These are phyloP conservation scores for Colinus virginianus DNA, from an alignment of 2,113 vertebrate genomes.

Conservation along the genomic window DNA sequence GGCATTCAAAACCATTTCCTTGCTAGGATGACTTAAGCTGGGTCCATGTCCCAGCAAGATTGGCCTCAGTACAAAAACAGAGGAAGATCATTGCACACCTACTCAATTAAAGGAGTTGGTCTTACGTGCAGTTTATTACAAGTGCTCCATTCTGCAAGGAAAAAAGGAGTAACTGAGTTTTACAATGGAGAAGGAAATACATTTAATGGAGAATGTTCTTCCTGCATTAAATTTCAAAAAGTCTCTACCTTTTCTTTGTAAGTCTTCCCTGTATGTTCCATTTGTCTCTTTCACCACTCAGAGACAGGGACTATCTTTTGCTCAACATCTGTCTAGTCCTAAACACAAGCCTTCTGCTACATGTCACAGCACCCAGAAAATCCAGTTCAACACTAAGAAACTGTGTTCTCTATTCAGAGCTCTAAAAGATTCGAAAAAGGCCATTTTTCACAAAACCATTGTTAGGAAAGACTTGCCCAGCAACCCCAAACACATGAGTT, in stretches of 20 bases:
- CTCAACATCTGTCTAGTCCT: neutral
- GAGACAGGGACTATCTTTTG: neutral
- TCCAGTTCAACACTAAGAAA: neutral
- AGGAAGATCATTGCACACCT: neutral
- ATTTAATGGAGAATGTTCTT: neutral
- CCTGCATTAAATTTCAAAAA: neutral
- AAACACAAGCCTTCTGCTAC: neutral
- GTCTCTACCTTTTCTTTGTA: neutral
- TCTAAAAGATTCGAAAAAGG: neutral
- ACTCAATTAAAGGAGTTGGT: neutral
- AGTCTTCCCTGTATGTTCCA: neutral
- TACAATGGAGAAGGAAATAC: neutral
- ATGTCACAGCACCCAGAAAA: neutral
- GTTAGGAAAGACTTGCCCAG: neutral
- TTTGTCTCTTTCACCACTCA: neutral
- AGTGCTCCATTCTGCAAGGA: rapidly evolving
- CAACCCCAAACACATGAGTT: neutral
- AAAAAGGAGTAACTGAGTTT: neutral
- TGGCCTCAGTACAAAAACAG: neutral
- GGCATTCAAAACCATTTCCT: neutral
- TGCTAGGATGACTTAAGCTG: neutral
- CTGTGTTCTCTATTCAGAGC: neutral
- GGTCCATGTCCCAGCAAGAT: neutral
- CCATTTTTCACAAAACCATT: neutral
- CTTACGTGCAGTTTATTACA: neutral